phyloP scores from a whole-genome alignment of 53 echinoderm and acorn worm genomes.

The Pentamera pediparva region DNA sequence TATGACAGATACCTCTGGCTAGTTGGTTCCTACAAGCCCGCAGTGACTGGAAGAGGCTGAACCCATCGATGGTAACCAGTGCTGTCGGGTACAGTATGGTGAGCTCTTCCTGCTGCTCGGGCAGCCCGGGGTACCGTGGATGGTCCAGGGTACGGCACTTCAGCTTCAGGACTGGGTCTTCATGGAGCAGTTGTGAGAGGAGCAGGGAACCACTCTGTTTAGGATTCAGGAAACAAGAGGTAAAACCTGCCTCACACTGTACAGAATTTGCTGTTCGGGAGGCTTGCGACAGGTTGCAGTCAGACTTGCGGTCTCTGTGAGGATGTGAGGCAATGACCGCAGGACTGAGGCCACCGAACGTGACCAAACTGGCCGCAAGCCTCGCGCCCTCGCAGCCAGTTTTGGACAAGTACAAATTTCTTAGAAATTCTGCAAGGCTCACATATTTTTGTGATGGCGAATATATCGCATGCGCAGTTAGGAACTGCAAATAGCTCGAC shows the following conservation, averaged over 20 bases:
- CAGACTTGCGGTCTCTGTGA: too few species aligned
- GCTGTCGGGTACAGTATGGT: constrained; percentile 93
- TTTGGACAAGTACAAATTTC: background rate
- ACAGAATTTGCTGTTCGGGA: too few species aligned
- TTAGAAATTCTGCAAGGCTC: too few species aligned
- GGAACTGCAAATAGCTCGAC: too few species aligned
- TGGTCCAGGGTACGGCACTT: constrained; percentile 89
- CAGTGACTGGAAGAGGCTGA: constrained; percentile 96
- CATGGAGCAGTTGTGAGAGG: constrained; percentile 88
- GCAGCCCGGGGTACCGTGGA: constrained; percentile 85
- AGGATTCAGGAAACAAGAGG: background rate
- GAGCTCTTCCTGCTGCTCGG: constrained; percentile 92
- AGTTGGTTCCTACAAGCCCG: constrained; percentile 94
- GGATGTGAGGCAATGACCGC: too few species aligned
- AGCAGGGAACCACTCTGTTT: constrained; percentile 84
- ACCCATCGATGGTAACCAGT: constrained; percentile 95
- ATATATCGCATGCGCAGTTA: too few species aligned
- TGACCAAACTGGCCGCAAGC: too few species aligned
- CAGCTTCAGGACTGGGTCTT: constrained; percentile 89
- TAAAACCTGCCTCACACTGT: background rate
- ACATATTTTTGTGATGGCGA: too few species aligned
- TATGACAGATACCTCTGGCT: constrained; percentile 66
- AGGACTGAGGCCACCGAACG: too few species aligned
- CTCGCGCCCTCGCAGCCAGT: too few species aligned
- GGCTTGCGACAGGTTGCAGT: too few species aligned